Percentiles rank a stretch among this genome's conserved stretches.
Evolutionary conservation across 2,888 invertebrate genomes (phyloP).

Genomic region (Epiblema foenella): DNA sequence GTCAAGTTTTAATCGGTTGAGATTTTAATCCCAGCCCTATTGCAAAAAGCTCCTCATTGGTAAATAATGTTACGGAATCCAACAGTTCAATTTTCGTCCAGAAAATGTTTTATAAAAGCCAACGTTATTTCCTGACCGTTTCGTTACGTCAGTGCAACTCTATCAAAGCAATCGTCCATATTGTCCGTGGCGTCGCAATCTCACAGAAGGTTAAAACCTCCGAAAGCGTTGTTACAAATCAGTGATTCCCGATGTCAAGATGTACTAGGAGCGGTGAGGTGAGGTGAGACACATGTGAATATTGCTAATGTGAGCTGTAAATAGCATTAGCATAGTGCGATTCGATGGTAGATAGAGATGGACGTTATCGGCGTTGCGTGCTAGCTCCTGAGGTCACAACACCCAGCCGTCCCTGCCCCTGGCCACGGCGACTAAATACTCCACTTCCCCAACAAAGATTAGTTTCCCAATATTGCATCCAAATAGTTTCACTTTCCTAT

Average conservation of each 20-base stretch:
- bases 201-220: constrained; percentile 29
- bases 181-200: constrained; percentile 48
- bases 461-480: no score
- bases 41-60: no score
- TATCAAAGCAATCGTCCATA: constrained; percentile 25
- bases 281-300: not conserved
- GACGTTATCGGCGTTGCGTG: constrained; percentile 45
- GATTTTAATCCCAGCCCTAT: no score
- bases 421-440: constrained; percentile 22
- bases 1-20: not conserved
- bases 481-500: no score
- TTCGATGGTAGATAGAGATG: constrained; percentile 56
- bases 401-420: constrained; percentile 2
- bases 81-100: no score
- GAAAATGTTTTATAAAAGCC: no score
- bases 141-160: constrained; percentile 19
- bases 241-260: not conserved
- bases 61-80: no score
- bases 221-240: no score
- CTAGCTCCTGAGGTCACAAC: constrained; percentile 23
- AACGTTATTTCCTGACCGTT: not conserved
- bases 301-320: constrained; percentile 60
- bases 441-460: no score
- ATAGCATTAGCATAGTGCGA: constrained; percentile 58
- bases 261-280: not conserved